Evolutionary conservation across 1,140 invertebrate species (phyloP), one percentile per base, ranked within the genome.

Genomic region (Myzus persicae): DNA sequence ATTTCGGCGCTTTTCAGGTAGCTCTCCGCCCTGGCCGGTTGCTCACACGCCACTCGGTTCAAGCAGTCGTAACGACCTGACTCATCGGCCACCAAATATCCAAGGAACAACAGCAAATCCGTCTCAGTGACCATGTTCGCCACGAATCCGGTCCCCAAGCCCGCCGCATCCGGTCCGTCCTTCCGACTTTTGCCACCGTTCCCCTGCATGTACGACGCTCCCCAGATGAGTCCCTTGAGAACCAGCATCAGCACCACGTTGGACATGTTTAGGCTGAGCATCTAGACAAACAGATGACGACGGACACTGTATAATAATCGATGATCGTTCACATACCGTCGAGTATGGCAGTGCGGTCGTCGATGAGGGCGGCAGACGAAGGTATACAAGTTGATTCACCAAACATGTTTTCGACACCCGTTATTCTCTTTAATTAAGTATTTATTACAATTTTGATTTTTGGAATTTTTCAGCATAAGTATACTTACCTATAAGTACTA

Each of bases 201-300:
- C 0, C 76, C 46, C 31, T 81, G 76, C 91, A 93, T 93, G 14
- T 93, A 93, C 6, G 91, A 81, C 9, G 91, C 91, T 6, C 91
- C 91, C 91, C 91, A 93, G 42, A 93, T 93, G 6, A 93, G n/a
- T 40, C 67, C 91, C 38, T 93, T 93, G 36, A 93, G 91, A 8
- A 93, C 91, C 42, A 93, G 42, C 91, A 93, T 93, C 26, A 93
- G 36, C 1, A 93, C 46, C 24, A 93, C 48, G 76, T 93, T 93
- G 5, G 91, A 93, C 22, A 93, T 44, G 46, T 93, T 93, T 38
- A 93, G 40, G 31, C 91, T 93, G 46, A 93, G 76, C 91, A 48
- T 44, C 91, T 93, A 54, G 51, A 90, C n/a, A 84, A 84, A 51
- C 26, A 22, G 54, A 92, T 46, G 36, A 93, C 20, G 31, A 67